A percentile compares a stretch with the other conserved stretches of the same genome.
phyloP scores from a whole-genome alignment of 2,113 vertebrate species.

The Azemiops feae region DNA sequence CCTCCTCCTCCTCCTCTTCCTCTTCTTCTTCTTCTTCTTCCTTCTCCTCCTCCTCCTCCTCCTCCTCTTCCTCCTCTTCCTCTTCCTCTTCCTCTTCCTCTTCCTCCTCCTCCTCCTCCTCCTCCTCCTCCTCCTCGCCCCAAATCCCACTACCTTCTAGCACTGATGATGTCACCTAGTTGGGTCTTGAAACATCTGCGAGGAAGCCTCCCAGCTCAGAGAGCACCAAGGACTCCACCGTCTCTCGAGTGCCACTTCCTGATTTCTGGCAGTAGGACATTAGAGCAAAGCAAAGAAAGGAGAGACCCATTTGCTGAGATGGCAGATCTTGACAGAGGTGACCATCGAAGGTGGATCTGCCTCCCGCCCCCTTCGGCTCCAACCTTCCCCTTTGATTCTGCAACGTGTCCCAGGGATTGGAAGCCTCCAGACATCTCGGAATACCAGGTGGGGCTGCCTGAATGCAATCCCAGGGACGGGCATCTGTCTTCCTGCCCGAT shows the following conservation, averaged over 20 bases:
- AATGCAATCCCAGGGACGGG: constrained; percentile 9
- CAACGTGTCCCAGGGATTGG: not conserved
- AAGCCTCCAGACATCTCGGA: not conserved
- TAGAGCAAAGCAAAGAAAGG: not conserved
- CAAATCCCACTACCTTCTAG: not conserved
- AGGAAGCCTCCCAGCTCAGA: not conserved
- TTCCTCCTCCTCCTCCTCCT: too few relatives aligned
- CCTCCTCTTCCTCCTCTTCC: too few relatives aligned
- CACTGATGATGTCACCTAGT: not conserved
- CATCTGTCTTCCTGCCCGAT: constrained; percentile 37
- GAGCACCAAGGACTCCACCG: not conserved
- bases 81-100: too few relatives aligned
- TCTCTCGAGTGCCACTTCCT: not conserved
- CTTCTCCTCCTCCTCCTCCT: too few relatives aligned
- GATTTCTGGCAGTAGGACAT: not conserved
- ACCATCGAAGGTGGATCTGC: not conserved
- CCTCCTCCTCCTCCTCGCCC: too few relatives aligned
- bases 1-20: too few relatives aligned
- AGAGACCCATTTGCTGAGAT: not conserved
- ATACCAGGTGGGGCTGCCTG: not conserved
- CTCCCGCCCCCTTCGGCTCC: not conserved
- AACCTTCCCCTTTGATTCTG: rapidly evolving
- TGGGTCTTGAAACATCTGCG: not conserved
- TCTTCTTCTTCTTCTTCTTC: too few relatives aligned
- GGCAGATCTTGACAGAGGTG: not conserved